These are phyloP conservation scores for Coenonympha glycerion DNA, from an alignment of 2,888 invertebrate species.

Conservation along the genomic window DNA sequence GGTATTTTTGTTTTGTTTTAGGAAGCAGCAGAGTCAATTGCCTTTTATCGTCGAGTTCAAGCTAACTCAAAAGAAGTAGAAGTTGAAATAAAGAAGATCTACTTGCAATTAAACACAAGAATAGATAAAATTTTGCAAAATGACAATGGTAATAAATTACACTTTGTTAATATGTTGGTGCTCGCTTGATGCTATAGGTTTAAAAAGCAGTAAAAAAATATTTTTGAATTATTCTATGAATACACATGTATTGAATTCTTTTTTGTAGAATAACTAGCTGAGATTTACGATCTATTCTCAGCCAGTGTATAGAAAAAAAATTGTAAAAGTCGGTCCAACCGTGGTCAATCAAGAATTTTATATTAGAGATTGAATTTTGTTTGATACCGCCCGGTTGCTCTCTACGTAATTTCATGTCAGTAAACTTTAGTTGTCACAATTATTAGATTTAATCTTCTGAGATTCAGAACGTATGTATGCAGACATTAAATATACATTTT, in stretches of 20 bases:
- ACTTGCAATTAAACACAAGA: slow-evolving; percentile 48
- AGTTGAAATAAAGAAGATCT: slow-evolving; percentile 47
- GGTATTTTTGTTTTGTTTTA: slow-evolving; percentile 35
- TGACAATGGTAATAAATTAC: slow-evolving; percentile 9
- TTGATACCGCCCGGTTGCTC: too few relatives aligned
- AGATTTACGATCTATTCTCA: too few relatives aligned
- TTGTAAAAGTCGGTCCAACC: too few relatives aligned
- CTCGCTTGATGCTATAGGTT: not conserved
- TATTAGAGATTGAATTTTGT: too few relatives aligned
- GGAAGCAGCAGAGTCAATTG: slow-evolving; percentile 53
- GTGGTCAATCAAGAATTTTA: too few relatives aligned
- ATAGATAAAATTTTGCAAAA: slow-evolving; percentile 43
- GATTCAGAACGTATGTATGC: not conserved
- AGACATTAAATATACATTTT: not conserved
- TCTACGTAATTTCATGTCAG: too few relatives aligned
- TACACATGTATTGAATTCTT: too few relatives aligned
- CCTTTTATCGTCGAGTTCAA: slow-evolving; percentile 47
- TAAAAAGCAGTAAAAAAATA: too few relatives aligned
- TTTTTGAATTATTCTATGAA: too few relatives aligned
- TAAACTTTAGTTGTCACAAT: too few relatives aligned
- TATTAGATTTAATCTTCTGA: not conserved
- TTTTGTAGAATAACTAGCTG: too few relatives aligned
- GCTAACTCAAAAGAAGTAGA: slow-evolving; percentile 46
- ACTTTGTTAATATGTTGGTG: not conserved
- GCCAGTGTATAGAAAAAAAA: too few relatives aligned